phyloP scores from a whole-genome alignment of 2,113 vertebrate species.

The Lethenteron camtschaticum region DNA sequence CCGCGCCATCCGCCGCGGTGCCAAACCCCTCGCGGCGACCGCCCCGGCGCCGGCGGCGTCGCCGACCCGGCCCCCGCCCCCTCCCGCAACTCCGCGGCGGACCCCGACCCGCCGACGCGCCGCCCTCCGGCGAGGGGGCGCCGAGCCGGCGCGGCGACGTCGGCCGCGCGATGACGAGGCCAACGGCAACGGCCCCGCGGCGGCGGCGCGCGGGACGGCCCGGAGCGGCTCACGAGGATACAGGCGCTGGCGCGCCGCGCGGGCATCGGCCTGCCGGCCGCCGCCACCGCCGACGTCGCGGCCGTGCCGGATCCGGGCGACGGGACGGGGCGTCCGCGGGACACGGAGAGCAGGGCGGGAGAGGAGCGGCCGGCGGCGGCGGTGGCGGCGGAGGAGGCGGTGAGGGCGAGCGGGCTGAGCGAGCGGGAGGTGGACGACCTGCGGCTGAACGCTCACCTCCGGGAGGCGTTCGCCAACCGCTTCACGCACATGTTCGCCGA shows the following conservation, averaged over 20 bases:
- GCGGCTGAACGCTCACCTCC: constrained; percentile 60
- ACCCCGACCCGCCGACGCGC: neutral
- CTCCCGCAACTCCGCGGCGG: neutral
- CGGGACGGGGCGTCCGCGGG: constrained; percentile 9
- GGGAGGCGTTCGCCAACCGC: constrained; percentile 67
- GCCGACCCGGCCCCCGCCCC: neutral
- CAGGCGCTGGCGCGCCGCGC: constrained; percentile 60
- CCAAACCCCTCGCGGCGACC: constrained; percentile 65
- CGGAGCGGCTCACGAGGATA: constrained; percentile 50
- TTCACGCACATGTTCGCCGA: constrained; percentile 67
- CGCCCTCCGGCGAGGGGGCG: constrained; percentile 36
- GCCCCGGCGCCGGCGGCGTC: constrained; percentile 14
- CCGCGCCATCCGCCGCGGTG: no score
- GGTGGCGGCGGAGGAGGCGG: constrained; percentile 22
- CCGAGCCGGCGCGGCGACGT: no score
- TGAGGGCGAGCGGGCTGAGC: constrained; percentile 25
- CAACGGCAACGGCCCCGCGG: constrained; percentile 44
- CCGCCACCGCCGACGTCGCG: neutral
- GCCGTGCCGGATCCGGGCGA: no score
- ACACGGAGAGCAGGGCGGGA: constrained; percentile 36
- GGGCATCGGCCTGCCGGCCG: constrained; percentile 13
- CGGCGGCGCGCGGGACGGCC: constrained; percentile 41
- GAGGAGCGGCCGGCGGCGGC: constrained; percentile 21
- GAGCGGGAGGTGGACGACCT: constrained; percentile 49
- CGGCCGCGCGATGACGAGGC: constrained; percentile 35